Conservation (phyloP, 2,888 invertebrate genomes). For the Cylindroiulus punctatus region DNA sequence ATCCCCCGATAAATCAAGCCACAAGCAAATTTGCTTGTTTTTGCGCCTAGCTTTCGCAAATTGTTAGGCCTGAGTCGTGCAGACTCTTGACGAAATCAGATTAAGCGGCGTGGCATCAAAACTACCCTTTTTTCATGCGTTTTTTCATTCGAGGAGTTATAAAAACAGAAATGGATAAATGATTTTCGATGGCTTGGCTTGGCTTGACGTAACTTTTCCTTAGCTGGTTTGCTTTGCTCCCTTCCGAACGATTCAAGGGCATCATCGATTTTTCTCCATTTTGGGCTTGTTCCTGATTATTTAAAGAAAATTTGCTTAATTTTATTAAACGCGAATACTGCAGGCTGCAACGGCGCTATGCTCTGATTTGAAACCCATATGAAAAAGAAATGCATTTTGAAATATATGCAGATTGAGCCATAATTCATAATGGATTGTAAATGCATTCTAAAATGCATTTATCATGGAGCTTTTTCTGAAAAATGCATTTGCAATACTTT, state of each 20-base stretch:
- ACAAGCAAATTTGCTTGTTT: neutral
- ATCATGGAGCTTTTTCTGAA: no score
- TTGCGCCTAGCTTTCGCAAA: neutral
- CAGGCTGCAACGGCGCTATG: no score
- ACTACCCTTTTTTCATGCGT: neutral
- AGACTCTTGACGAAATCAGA: neutral
- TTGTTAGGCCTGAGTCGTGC: neutral
- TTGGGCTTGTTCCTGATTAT: no score
- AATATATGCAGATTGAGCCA: no score
- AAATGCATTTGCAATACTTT: no score
- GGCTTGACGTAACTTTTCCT: neutral
- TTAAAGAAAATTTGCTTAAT: no score
- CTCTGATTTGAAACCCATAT: no score
- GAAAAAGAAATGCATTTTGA: no score
- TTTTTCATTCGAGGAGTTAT: neutral
- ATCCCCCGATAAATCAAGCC: neutral
- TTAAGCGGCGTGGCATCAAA: neutral
- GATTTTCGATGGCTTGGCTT: neutral
- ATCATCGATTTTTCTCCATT: no score
- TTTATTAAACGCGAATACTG: no score
- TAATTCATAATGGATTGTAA: no score
- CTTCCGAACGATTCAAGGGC: neutral
- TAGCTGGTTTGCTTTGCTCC: neutral
- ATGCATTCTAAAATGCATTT: no score
- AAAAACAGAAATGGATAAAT: neutral